A percentile compares a stretch with the other conserved stretches of the same genome.
Conservation (phyloP, 2,113 vertebrate genomes). For the Hypanus sabinus region DNA sequence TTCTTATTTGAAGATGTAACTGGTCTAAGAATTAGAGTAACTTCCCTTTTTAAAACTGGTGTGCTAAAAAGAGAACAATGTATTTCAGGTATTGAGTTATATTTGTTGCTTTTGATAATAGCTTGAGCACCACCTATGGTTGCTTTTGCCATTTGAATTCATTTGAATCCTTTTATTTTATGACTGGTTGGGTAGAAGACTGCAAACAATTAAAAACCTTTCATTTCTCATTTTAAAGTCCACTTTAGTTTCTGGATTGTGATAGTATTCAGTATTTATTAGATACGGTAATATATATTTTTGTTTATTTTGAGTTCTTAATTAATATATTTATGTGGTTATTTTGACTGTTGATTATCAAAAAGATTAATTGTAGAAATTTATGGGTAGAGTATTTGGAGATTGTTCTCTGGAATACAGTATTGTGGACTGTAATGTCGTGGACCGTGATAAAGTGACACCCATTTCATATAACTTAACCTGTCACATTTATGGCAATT, state of each 20-base stretch:
- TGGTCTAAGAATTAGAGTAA: not conserved
- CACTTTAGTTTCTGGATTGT: not conserved
- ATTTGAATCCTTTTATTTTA: not conserved
- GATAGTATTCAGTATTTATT: not conserved
- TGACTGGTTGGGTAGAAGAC: not conserved
- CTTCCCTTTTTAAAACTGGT: not conserved
- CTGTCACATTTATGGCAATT: not conserved
- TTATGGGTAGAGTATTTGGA: not conserved
- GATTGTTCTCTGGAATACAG: not conserved
- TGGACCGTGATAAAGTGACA: not conserved
- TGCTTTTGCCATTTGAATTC: not conserved
- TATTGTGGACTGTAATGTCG: not conserved
- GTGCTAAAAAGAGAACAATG: not conserved
- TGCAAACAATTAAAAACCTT: not conserved
- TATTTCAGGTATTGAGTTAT: not conserved
- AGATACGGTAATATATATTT: not conserved
- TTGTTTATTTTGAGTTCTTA: not conserved
- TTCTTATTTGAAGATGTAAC: not conserved
- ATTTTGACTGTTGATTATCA: not conserved
- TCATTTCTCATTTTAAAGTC: not conserved
- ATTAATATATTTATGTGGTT: not conserved
- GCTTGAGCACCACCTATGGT: not conserved
- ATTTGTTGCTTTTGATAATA: not conserved
- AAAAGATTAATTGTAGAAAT: not conserved
- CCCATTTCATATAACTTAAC: not conserved